Conservation (phyloP, 2,797 vertebrate species). For the Sebastes kiyomatsui region DNA sequence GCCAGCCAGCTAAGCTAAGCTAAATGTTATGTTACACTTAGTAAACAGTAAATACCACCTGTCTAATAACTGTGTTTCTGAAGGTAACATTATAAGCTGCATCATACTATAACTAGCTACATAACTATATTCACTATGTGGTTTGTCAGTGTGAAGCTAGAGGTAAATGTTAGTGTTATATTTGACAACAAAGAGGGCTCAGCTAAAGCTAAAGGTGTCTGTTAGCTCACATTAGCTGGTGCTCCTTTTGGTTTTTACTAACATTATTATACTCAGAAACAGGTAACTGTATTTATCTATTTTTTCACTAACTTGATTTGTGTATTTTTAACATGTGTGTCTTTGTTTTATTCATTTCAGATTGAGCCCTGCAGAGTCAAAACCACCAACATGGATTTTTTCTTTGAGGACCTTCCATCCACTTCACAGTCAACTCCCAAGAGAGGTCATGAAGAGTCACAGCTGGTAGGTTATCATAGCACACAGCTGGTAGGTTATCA, state of each 20-base stretch:
- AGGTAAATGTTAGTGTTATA: background rate
- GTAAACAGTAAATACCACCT: background rate
- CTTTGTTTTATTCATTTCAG: background rate
- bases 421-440: constrained; percentile 3
- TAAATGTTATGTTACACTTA: background rate
- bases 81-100: background rate
- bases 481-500: background rate
- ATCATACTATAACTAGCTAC: background rate
- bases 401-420: constrained; percentile 10
- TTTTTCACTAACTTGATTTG: no score
- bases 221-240: background rate
- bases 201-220: background rate
- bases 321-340: background rate
- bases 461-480: background rate
- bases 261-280: background rate
- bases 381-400: constrained; percentile 44
- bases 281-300: background rate
- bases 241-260: background rate
- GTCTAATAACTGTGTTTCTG: background rate
- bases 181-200: background rate
- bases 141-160: background rate
- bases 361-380: background rate
- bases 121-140: background rate
- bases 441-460: background rate
- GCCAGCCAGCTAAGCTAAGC: background rate